A percentile compares a stretch with the other conserved stretches of the same genome.
These are phyloP conservation scores for Crocuta crocuta DNA, from an alignment of 2,113 vertebrate genomes.

Conservation along the genomic window DNA sequence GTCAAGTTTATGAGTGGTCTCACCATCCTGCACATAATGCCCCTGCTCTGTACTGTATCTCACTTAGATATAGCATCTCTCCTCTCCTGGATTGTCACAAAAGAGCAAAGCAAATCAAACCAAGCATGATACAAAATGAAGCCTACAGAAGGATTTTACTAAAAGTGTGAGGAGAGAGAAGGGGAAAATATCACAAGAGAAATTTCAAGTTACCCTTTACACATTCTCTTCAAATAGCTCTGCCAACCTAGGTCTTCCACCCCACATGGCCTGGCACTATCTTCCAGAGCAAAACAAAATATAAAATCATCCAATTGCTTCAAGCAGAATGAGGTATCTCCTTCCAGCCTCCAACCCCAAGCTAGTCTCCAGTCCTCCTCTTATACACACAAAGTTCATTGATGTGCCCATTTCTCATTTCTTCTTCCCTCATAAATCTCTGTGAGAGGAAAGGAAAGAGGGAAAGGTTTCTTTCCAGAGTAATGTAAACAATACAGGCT, in stretches of 20 bases:
- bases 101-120: slow-evolving; percentile 46
- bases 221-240: neutral
- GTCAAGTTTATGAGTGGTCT: slow-evolving; percentile 52
- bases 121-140: neutral
- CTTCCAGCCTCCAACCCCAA: neutral
- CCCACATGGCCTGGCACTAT: neutral
- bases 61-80: neutral
- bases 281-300: neutral
- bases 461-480: neutral
- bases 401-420: neutral
- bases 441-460: neutral
- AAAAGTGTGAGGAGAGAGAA: neutral
- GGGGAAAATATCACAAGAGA: neutral
- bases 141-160: neutral
- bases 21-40: slow-evolving; percentile 4
- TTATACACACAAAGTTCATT: neutral
- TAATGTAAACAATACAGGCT: neutral
- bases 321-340: neutral
- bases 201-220: neutral
- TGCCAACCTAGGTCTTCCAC: neutral
- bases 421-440: neutral
- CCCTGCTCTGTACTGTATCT: neutral
- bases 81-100: neutral
- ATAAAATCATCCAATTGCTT: neutral
- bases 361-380: neutral